Conservation (phyloP, 2,888 invertebrate species). For the Ectropis crepuscularia region DNA sequence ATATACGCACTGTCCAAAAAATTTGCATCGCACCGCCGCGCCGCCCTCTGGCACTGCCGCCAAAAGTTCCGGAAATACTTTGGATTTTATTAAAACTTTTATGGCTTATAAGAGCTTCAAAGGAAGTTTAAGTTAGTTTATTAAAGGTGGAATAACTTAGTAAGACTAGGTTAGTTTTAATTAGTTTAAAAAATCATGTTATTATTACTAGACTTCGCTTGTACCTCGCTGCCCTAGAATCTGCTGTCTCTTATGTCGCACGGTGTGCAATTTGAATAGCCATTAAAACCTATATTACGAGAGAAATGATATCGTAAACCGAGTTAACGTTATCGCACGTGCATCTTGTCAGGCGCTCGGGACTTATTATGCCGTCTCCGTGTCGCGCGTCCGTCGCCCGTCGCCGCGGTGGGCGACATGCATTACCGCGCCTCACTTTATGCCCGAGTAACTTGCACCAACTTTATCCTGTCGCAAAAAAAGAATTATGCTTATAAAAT, state of each 20-base stretch:
- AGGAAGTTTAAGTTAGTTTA: too few species aligned
- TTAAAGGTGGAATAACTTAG: too few species aligned
- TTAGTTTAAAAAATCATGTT: too few species aligned
- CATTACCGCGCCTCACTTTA: conserved; percentile 58
- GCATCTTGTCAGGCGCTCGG: conserved; percentile 62
- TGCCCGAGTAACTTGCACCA: conserved; percentile 50
- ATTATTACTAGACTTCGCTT: background rate
- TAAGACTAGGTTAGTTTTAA: too few species aligned
- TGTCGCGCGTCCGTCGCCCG: conserved; percentile 59
- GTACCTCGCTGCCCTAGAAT: background rate
- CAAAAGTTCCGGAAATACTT: too few species aligned
- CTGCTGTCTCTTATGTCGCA: conserved; percentile 17
- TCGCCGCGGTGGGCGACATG: conserved; percentile 66
- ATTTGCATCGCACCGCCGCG: too few species aligned
- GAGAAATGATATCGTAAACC: conserved; percentile 57
- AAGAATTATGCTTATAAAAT: conserved; percentile 10
- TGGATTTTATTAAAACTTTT: too few species aligned
- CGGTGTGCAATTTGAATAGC: conserved; percentile 36
- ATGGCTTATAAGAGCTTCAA: too few species aligned
- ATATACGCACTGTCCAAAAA: too few species aligned
- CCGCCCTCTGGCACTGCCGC: too few species aligned
- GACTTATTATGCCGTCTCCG: conserved; percentile 70
- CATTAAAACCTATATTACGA: conserved; percentile 38
- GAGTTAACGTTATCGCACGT: conserved; percentile 69
- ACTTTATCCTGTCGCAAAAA: conserved; percentile 6